A percentile compares a stretch with the other conserved stretches of the same genome.
Evolutionary conservation across 2,888 invertebrate species (phyloP).

Genomic region (Bellardia bayeri): DNA sequence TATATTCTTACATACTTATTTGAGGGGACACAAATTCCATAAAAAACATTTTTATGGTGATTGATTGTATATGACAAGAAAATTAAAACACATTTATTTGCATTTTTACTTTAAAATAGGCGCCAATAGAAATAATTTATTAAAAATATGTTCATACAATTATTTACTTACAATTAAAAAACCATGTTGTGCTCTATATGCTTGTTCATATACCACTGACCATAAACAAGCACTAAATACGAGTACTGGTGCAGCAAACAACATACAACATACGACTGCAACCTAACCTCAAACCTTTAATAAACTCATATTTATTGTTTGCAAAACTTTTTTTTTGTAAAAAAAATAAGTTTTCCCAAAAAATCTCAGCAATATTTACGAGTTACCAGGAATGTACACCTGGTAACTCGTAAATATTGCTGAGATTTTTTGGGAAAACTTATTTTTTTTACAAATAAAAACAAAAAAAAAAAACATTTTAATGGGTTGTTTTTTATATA

Average conservation of each 20-base stretch:
- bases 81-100: slow-evolving; percentile 4
- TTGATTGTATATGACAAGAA: slow-evolving; percentile 49
- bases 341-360: slow-evolving; percentile 27
- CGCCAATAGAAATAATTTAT: neutral
- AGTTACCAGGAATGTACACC: slow-evolving; percentile 63
- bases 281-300: slow-evolving; percentile 69
- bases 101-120: slow-evolving; percentile 6
- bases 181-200: neutral
- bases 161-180: slow-evolving; percentile 35
- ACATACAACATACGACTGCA: neutral
- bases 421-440: slow-evolving; percentile 40
- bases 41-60: slow-evolving; percentile 62
- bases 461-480: slow-evolving; percentile 41
- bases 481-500: slow-evolving; percentile 51
- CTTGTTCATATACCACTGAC: slow-evolving; percentile 12
- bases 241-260: neutral
- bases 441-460: neutral
- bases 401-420: slow-evolving; percentile 69
- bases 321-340: slow-evolving; percentile 53
- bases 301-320: slow-evolving; percentile 71
- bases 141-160: slow-evolving; percentile 33
- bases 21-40: neutral
- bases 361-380: slow-evolving; percentile 65
- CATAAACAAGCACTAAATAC: slow-evolving; percentile 46
- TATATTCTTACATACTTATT: slow-evolving; percentile 15